phyloP scores from a whole-genome alignment of 1,140 invertebrate species.

The Listronotus oregonensis region DNA sequence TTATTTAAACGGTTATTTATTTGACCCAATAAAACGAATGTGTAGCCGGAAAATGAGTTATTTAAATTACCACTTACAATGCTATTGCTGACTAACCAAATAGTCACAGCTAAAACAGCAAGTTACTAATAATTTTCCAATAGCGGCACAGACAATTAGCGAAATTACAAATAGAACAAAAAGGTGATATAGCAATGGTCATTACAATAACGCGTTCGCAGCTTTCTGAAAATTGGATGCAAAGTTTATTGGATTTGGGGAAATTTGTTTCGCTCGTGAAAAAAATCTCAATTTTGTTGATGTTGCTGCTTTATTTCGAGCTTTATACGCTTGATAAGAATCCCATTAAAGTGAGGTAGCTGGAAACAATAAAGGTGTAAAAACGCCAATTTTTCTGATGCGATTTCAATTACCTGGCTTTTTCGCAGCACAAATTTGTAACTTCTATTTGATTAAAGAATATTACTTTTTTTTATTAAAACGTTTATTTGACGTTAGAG shows the following conservation, averaged over 20 bases:
- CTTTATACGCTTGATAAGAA: no score
- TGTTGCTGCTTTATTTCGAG: no score
- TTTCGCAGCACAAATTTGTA: no score
- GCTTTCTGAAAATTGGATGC: conserved; percentile 7
- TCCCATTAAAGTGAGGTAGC: no score
- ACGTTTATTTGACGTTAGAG: no score
- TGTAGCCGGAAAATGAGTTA: neutral
- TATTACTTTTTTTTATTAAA: no score
- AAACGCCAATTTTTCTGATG: no score
- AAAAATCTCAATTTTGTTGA: conserved; percentile 1
- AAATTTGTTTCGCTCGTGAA: neutral
- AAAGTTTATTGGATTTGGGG: neutral
- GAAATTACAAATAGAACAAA: conserved; percentile 3
- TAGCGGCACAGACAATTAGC: conserved; percentile 2
- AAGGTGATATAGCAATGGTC: conserved; percentile 1
- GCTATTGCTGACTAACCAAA: conserved; percentile 5
- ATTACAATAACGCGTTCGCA: conserved; percentile 5
- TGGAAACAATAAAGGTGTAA: no score
- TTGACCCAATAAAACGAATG: no score
- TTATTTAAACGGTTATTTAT: no score
- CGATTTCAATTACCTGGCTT: no score
- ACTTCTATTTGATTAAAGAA: no score
- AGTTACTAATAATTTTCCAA: conserved; percentile 3
- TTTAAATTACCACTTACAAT: neutral
- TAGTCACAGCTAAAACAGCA: neutral